Conservation (phyloP, 2,797 vertebrate species). For the Pseudochirops cupreus region DNA sequence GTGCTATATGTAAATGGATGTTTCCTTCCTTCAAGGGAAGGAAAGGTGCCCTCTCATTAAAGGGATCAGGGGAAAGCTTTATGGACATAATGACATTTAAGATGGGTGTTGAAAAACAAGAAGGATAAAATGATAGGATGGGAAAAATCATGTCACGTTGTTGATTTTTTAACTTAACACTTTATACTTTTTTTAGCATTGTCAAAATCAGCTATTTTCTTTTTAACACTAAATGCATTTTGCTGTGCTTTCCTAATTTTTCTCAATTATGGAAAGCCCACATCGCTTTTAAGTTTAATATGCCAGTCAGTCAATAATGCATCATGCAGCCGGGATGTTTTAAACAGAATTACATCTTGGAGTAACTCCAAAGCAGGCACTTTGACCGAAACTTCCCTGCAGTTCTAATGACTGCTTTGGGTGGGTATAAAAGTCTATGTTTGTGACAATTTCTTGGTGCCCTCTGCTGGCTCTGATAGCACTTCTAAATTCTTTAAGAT, state of each 20-base stretch:
- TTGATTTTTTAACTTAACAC: conserved; percentile 47
- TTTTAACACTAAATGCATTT: conserved; percentile 40
- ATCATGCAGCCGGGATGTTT: not conserved
- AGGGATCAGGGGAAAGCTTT: not conserved
- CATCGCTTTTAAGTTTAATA: not conserved
- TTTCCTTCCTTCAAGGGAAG: not conserved
- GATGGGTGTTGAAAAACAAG: not conserved
- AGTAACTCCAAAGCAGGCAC: conserved; percentile 28
- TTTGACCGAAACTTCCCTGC: conserved; percentile 29
- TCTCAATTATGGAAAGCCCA: conserved; percentile 10
- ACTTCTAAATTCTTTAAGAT: not conserved
- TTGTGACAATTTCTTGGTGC: conserved; percentile 55
- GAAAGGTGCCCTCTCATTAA: not conserved
- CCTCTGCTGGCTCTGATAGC: conserved; percentile 63
- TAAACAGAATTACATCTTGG: conserved; percentile 19
- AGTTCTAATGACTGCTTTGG: conserved; percentile 12
- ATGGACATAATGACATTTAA: not conserved
- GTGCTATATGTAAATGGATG: not conserved
- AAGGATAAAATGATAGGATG: not conserved
- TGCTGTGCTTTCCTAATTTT: conserved; percentile 32
- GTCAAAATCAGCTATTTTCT: conserved; percentile 48
- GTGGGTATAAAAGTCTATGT: not conserved
- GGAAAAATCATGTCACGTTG: not conserved
- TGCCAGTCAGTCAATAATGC: conserved; percentile 16
- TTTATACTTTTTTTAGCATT: conserved; percentile 41